phyloP scores from a whole-genome alignment of 1,140 invertebrate species.

The Drosophila prosaltans region DNA sequence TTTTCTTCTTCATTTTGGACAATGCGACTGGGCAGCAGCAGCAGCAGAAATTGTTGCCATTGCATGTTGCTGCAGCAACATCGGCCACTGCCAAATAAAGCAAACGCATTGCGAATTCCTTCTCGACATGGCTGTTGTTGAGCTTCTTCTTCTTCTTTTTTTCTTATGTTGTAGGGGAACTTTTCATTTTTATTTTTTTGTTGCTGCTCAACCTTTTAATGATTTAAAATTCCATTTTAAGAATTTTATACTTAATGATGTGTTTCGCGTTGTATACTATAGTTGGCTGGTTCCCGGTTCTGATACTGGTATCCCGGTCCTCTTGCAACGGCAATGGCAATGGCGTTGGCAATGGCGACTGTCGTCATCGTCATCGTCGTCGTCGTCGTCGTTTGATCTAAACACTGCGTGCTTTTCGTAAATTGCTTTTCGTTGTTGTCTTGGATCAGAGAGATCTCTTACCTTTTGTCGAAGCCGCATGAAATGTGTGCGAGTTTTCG shows the following conservation, averaged over 20 bases:
- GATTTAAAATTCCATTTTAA: slow-evolving; percentile 84
- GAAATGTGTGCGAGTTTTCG: slow-evolving; percentile 76
- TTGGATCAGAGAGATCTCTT: slow-evolving; percentile 43
- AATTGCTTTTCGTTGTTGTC: slow-evolving; percentile 81
- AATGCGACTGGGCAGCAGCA: slow-evolving; percentile 62
- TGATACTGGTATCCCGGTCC: slow-evolving; percentile 4
- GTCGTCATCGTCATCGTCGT: slow-evolving; percentile 41
- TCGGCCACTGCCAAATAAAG: slow-evolving; percentile 74
- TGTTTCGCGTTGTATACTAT: slow-evolving; percentile 82
- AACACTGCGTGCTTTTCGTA: slow-evolving; percentile 80
- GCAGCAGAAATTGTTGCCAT: slow-evolving; percentile 58
- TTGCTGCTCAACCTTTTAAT: slow-evolving; percentile 75
- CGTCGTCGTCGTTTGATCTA: slow-evolving; percentile 75
- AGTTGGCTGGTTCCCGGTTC: slow-evolving; percentile 26
- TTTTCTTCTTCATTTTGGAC: slow-evolving; percentile 67
- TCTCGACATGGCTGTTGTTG: slow-evolving; percentile 38
- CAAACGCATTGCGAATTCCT: slow-evolving; percentile 81
- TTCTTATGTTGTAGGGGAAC: slow-evolving; percentile 5
- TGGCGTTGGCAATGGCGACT: slow-evolving; percentile 59
- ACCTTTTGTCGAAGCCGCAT: slow-evolving; percentile 78
- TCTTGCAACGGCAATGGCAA: not conserved
- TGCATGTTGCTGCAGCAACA: slow-evolving; percentile 57
- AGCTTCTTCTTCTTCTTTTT: slow-evolving; percentile 27
- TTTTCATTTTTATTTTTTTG: slow-evolving; percentile 13
- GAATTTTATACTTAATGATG: slow-evolving; percentile 84